phyloP scores from a whole-genome alignment of 1,140 invertebrate genomes.

The Galendromus occidentalis region DNA sequence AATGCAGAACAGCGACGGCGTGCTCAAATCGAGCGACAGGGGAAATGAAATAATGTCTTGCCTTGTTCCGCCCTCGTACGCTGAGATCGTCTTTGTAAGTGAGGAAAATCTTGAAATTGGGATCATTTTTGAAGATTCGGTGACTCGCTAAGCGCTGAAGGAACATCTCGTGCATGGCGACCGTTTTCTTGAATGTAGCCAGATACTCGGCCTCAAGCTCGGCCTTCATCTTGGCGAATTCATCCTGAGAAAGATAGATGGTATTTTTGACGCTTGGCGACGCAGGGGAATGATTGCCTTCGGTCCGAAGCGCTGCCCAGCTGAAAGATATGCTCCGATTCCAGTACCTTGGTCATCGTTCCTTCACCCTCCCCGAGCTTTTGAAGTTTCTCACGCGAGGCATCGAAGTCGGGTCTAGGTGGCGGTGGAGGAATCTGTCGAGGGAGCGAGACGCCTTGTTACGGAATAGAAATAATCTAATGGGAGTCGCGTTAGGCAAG shows the following conservation, averaged over 20 bases:
- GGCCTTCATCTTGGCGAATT: conserved; percentile 98
- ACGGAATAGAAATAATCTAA: too few relatives aligned
- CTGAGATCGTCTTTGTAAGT: conserved; percentile 66
- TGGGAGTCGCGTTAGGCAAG: too few relatives aligned
- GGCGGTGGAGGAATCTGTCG: conserved; percentile 75
- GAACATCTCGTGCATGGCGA: conserved; percentile 99
- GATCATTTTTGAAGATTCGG: conserved; percentile 74
- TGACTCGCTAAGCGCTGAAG: conserved; percentile 80
- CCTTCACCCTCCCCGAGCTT: conserved; percentile 93
- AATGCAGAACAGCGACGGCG: too few relatives aligned
- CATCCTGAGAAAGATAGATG: conserved; percentile 38
- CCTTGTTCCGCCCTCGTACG: conserved; percentile 58
- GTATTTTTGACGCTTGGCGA: too few relatives aligned
- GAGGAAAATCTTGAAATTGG: conserved; percentile 86
- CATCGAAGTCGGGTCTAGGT: conserved; percentile 93
- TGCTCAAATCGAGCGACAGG: too few relatives aligned
- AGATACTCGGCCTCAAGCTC: conserved; percentile 89
- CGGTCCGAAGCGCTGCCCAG: too few relatives aligned
- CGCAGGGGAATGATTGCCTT: too few relatives aligned
- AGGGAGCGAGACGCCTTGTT: too few relatives aligned
- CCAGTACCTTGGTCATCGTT: conserved; percentile 67
- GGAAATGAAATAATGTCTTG: background rate
- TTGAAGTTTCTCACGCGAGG: conserved; percentile 89
- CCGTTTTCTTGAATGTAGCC: conserved; percentile 98
- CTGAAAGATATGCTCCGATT: too few relatives aligned